Conservation (phyloP, 2,797 vertebrate genomes). For the Eulemur albifrons region DNA sequence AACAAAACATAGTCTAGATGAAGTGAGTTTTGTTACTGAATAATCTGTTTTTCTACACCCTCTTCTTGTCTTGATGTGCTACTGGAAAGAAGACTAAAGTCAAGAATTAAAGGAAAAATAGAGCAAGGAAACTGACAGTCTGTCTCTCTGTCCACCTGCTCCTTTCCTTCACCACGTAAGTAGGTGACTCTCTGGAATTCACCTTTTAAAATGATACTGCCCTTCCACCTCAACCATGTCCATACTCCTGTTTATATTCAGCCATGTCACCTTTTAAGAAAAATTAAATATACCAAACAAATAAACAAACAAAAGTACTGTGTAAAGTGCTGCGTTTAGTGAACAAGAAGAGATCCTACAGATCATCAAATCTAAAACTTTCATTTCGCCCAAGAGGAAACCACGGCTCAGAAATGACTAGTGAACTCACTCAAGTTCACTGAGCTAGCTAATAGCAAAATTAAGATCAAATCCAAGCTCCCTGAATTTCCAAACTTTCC, state of each 20-base stretch:
- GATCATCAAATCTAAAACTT: neutral
- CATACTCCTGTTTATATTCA: neutral
- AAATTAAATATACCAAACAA: constrained; percentile 19
- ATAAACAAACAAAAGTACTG: constrained; percentile 11
- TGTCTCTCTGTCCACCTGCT: neutral
- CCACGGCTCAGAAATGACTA: neutral
- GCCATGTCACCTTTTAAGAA: neutral
- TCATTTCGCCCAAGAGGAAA: constrained; percentile 8
- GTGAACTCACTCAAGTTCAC: neutral
- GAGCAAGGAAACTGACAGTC: neutral
- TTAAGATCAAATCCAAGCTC: neutral
- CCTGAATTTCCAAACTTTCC: neutral
- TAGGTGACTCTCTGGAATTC: neutral
- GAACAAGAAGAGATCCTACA: neutral
- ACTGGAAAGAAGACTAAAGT: neutral
- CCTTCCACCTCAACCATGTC: neutral
- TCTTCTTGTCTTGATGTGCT: neutral
- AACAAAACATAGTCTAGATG: neutral
- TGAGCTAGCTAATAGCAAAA: neutral
- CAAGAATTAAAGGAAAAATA: neutral
- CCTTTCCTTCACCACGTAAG: neutral
- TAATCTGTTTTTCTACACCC: neutral
- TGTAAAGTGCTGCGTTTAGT: neutral
- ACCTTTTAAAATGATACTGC: neutral
- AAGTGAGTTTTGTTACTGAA: neutral